Evolutionary conservation across 2,797 vertebrate species (phyloP).

Genomic region (Enteromius fasciolatus): DNA sequence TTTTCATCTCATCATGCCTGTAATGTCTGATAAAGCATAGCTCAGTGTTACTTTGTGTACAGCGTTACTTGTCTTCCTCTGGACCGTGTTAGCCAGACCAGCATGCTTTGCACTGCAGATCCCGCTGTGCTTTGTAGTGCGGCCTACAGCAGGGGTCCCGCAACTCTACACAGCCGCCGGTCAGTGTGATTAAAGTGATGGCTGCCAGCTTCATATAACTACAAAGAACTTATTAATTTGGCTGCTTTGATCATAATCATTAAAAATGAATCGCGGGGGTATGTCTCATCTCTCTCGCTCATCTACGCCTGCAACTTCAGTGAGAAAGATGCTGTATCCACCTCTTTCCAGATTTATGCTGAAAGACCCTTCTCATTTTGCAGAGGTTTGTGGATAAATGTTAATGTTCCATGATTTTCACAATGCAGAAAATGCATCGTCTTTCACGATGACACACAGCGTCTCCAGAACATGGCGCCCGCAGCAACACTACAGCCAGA

Average conservation of each 20-base stretch:
- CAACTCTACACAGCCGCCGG: not conserved
- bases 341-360: not conserved
- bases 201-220: slow-evolving; percentile 37
- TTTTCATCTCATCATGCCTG: too few species aligned
- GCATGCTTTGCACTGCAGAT: not conserved
- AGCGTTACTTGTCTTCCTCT: not conserved
- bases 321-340: not conserved
- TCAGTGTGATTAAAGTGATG: slow-evolving; percentile 37
- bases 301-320: slow-evolving; percentile 16
- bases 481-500: too few species aligned
- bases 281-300: slow-evolving; percentile 5
- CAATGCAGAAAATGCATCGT: not conserved
- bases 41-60: too few species aligned
- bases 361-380: not conserved
- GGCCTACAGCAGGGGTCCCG: slow-evolving; percentile 10
- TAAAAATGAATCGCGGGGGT: slow-evolving; percentile 51
- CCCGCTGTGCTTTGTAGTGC: slow-evolving; percentile 21
- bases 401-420: not conserved
- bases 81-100: not conserved
- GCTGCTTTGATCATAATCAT: slow-evolving; percentile 57
- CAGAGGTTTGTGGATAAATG: not conserved
- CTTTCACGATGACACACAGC: too few species aligned
- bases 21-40: too few species aligned
- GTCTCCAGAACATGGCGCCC: too few species aligned
- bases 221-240: slow-evolving; percentile 49